Base-by-base conservation (phyloP, 2,888 invertebrate species). In the Eugnorisma glareosa region DNA sequence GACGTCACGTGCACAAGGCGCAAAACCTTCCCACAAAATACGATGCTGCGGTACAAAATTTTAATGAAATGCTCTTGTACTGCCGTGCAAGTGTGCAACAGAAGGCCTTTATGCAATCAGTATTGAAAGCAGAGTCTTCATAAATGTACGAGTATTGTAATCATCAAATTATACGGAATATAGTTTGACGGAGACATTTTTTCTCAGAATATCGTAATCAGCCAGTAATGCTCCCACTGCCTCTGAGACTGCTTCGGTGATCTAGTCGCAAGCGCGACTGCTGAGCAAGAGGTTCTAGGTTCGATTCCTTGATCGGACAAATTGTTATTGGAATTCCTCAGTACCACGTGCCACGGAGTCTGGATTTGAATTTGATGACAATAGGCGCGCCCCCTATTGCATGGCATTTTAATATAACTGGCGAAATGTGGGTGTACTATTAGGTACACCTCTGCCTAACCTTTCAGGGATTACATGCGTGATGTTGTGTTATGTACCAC, bases 1-100 rank as follows among this genome's bases (percentile, higher is more conserved):
- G 66, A 83, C 75, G 77, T 84, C 86, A 84, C 31, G 21, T 72
- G 67, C 77, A 76, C 45, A 73, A 63, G 37, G 67, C 51, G 31
- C 74, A 57, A 43, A 67, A 43, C n/a, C 15, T 63, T 67, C 13
- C 64, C 57, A 70, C 74, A 79, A 81, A 79, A 78, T 79, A 72
- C 59, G 59, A 73, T 73, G 43, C 66, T 71, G 54, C 59, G 35
- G 59, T 45, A 66, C 35, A 37, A 51, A 77, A 69, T 69, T 54
- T 54, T 75, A 71, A 78, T 59, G 21, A 64, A 75, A 73, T 64
- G 15, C 21, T 24, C 61, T 51, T 85, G 48, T 24, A 61, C 67
- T 69, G 54, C 45, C 72, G 28, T 51, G 67, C 45, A 35, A 63
- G 40, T 69, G 28, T 51, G 67, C 45, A 35, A 63, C 51, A 43